These are phyloP conservation scores for Tachuris rubrigastra DNA, from an alignment of 2,113 vertebrate species.

Conservation along the genomic window DNA sequence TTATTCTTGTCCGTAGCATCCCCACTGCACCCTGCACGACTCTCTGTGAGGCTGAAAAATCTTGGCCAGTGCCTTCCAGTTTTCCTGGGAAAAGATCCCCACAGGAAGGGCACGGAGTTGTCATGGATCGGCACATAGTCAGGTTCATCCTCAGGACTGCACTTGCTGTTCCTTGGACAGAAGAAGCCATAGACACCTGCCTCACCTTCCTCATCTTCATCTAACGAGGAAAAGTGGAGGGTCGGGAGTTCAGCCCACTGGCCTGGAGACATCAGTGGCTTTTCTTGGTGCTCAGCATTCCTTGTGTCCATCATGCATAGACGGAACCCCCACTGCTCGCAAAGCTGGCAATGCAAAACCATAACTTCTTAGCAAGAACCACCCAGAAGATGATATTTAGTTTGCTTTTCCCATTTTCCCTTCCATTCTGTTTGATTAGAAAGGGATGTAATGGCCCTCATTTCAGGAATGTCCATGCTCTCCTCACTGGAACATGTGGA, in stretches of 20 bases:
- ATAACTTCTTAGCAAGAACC: neutral
- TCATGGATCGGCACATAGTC: neutral
- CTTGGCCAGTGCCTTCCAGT: neutral
- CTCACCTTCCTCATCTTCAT: neutral
- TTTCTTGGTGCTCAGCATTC: rapidly evolving
- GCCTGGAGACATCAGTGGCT: neutral
- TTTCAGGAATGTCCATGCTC: neutral
- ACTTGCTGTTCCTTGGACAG: rapidly evolving
- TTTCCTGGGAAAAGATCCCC: neutral
- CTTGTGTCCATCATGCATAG: neutral
- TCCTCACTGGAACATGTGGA: neutral
- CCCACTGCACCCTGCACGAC: neutral
- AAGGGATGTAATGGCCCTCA: neutral
- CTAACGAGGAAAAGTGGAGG: rapidly evolving
- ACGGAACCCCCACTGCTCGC: rapidly evolving
- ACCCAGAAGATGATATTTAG: neutral
- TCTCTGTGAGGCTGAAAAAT: neutral
- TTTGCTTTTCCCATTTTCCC: neutral
- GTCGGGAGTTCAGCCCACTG: neutral
- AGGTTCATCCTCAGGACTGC: neutral
- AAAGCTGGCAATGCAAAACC: neutral
- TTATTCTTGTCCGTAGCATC: neutral
- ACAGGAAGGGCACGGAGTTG: rapidly evolving
- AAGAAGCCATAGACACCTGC: neutral
- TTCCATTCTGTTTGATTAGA: neutral